Conservation (phyloP, 2,113 vertebrate species). For the Lutjanus erythropterus region DNA sequence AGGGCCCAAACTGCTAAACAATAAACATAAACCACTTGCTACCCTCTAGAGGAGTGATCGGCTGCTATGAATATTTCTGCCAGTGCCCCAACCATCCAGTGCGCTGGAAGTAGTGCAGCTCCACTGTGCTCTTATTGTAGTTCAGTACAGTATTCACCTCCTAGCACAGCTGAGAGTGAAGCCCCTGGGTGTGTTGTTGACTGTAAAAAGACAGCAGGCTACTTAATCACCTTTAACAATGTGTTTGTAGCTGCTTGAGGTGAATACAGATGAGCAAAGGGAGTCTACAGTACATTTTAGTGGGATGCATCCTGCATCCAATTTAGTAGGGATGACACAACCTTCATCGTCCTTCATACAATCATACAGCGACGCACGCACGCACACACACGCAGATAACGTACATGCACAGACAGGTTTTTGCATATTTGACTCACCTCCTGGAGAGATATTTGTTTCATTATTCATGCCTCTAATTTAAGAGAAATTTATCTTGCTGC, state of each 20-base stretch:
- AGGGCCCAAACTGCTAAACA: conserved; percentile 42
- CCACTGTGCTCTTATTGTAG: conserved; percentile 9
- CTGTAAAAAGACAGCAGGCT: conserved; percentile 55
- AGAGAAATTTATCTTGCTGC: conserved; percentile 22
- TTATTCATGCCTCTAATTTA: conserved; percentile 64
- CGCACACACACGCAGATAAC: conserved; percentile 19
- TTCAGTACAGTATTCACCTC: conserved; percentile 36
- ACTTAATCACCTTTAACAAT: conserved; percentile 76
- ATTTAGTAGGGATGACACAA: conserved; percentile 53
- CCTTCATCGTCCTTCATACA: conserved; percentile 72
- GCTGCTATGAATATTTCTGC: conserved; percentile 28
- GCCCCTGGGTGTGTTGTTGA: conserved; percentile 59
- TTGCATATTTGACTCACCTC: conserved; percentile 50
- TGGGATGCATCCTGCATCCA: conserved; percentile 36
- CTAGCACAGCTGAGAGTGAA: conserved; percentile 30
- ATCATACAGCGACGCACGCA: conserved; percentile 25
- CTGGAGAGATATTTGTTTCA: conserved; percentile 59
- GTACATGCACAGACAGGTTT: conserved; percentile 24
- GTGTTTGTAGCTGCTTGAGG: conserved; percentile 45
- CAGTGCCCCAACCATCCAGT: background rate
- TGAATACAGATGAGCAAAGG: conserved; percentile 70
- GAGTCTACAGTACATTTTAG: conserved; percentile 29
- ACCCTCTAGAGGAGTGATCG: conserved; percentile 44
- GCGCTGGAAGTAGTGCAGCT: conserved; percentile 1
- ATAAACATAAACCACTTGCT: conserved; percentile 59